These are phyloP conservation scores for Perizoma flavofasciatum DNA, from an alignment of 2,888 invertebrate genomes.

Conservation along the genomic window DNA sequence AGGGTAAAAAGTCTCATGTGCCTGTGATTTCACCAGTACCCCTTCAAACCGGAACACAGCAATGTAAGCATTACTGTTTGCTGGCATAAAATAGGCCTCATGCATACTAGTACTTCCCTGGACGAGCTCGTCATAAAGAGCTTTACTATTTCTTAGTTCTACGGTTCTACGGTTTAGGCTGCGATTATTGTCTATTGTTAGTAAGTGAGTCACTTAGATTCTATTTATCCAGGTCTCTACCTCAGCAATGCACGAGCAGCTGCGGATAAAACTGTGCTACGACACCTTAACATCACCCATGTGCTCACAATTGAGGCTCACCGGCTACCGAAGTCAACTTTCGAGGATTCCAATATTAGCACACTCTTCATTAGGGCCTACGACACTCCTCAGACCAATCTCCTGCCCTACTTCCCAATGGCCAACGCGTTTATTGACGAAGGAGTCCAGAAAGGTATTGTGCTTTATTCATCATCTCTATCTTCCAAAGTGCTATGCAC, in stretches of 20 bases:
- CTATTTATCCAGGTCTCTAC: conserved; percentile 58
- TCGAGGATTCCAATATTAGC: conserved; percentile 63
- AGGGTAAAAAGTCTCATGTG: no score
- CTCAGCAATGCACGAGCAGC: conserved; percentile 76
- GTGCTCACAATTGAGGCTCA: conserved; percentile 76
- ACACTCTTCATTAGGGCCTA: conserved; percentile 78
- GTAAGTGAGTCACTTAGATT: no score
- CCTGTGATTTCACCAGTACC: no score
- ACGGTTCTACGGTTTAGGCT: no score
- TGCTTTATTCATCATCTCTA: background rate
- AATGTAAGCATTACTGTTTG: no score
- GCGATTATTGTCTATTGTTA: no score
- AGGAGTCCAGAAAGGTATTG: conserved; percentile 79
- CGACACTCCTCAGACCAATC: conserved; percentile 72
- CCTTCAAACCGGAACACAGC: no score
- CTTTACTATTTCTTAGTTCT: no score
- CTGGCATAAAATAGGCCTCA: no score
- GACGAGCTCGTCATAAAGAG: no score
- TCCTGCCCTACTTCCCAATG: conserved; percentile 78
- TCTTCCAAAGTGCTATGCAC: conserved; percentile 51
- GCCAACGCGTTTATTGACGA: conserved; percentile 79
- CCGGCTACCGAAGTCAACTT: conserved; percentile 67
- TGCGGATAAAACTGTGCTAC: conserved; percentile 60
- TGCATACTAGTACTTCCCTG: no score
- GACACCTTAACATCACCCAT: conserved; percentile 73